Base-by-base conservation (phyloP, 2,797 vertebrate species). In the Sparidentex hasta region DNA sequence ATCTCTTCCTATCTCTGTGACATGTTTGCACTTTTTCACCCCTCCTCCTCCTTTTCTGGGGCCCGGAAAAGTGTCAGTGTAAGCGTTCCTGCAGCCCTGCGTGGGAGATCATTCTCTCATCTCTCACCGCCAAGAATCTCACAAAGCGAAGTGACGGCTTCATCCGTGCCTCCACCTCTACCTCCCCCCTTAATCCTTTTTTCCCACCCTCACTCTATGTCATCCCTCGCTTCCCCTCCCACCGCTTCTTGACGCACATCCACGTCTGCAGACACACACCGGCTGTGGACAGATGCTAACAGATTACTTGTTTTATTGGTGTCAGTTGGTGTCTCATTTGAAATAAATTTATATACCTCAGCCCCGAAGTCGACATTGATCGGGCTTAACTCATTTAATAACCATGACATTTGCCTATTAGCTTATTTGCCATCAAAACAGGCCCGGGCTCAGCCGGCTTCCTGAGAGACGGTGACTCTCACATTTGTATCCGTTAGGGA, bases 391-490 rank as follows among this genome's bases (percentile, higher is more conserved):
- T 94, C 85, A 92, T 93, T 94, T 94, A 93, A 92, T 78, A 87
- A 68, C 78, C 83, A 76, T 87, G 89, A 87, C 88, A 91, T 92
- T 94, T 90, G 85, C 84, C 87, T 86, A 90, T 93, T 83, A 92
- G 86, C 88, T 94, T 92, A 91, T 94, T 92, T 90, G 91, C 88
- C 90, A 87, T 92, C 88, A 87, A 87, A 84, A 82, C 73, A 84
- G 68, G 70, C 71, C 66, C 61, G 2, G 48, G 61, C 71, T 87
- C 72, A 85, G 70, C 62, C 63, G 76, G 84, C 78, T 85, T 71
- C 84, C 85, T 78, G 58, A 63, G 80, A 81, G 76, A 84, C 70
- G 65, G 25, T 84, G 74, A 81, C 68, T 82, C 74, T 87, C 23
- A 3, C 58, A 74, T 87, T 87, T 91, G 75, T 81, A 85, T 84